phyloP scores from a whole-genome alignment of 2,113 vertebrate genomes.

The Poeciliopsis prolifica region DNA sequence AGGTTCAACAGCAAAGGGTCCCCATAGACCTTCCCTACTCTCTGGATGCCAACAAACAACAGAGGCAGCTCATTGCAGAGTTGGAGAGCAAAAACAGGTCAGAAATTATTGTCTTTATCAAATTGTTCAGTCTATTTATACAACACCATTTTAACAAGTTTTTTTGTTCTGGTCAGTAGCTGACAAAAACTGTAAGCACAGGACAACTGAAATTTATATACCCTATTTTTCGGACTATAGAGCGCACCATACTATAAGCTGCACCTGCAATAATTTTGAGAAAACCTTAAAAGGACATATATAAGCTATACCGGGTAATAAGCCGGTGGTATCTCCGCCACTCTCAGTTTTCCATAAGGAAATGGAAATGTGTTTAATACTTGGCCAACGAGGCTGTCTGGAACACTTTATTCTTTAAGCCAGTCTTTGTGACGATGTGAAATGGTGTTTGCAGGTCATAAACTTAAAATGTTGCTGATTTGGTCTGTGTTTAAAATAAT shows the following conservation, averaged over 20 bases:
- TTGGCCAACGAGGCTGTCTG: neutral
- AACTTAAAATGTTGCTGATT: neutral
- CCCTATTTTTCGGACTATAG: no score
- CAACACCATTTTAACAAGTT: neutral
- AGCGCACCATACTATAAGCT: no score
- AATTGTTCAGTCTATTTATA: constrained; percentile 1
- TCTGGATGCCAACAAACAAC: constrained; percentile 96
- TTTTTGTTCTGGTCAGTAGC: neutral
- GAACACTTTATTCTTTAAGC: neutral
- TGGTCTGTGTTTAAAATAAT: neutral
- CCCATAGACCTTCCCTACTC: constrained; percentile 91
- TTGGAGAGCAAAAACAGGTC: constrained; percentile 99
- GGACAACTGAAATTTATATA: no score
- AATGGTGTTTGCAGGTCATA: neutral
- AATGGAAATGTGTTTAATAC: no score
- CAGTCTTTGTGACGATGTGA: neutral
- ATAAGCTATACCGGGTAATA: no score
- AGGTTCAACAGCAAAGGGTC: constrained; percentile 87
- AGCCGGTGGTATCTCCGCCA: no score
- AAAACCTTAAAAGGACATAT: no score
- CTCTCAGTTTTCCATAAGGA: no score
- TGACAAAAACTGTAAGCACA: neutral
- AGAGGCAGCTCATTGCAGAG: constrained; percentile 96
- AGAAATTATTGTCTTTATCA: constrained; percentile 27
- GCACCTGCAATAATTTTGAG: no score